Evolutionary conservation across 2,113 vertebrate species (phyloP).

Genomic region (Actenoides lindsayi): DNA sequence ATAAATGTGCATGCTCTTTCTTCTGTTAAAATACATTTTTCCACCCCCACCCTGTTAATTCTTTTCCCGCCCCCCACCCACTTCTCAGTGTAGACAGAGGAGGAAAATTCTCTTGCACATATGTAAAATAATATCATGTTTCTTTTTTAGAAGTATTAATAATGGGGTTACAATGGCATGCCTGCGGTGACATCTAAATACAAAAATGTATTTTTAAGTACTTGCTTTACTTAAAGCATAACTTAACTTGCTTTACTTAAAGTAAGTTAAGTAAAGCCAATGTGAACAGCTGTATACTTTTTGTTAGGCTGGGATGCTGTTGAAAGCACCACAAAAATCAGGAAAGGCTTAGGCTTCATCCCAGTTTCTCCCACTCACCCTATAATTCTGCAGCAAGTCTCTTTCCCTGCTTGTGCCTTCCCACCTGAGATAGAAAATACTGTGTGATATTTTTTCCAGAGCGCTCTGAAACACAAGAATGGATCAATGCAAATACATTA

Average conservation of each 20-base stretch:
- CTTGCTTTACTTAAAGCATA: not conserved
- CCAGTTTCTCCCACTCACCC: not conserved
- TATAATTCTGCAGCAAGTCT: not conserved
- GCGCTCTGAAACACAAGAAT: not conserved
- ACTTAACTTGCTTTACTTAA: not conserved
- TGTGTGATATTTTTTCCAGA: not conserved
- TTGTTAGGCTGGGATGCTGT: not conserved
- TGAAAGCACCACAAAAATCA: not conserved
- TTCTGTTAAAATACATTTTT: conserved; percentile 11
- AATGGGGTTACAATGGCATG: not conserved
- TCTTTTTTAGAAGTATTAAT: not conserved
- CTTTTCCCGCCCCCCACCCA: not conserved
- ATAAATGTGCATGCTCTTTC: not conserved
- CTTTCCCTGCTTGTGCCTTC: not conserved
- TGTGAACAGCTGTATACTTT: not conserved
- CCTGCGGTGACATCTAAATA: not conserved
- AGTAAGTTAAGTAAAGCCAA: not conserved
- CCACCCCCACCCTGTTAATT: not conserved
- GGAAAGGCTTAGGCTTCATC: not conserved
- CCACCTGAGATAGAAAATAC: not conserved
- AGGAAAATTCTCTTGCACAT: not conserved
- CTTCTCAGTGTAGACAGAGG: not conserved
- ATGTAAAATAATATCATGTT: not conserved
- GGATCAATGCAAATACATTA: not conserved
- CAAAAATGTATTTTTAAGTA: not conserved